Evolutionary conservation across 2,113 vertebrate genomes (phyloP).

Genomic region (Bostrychus sinensis): DNA sequence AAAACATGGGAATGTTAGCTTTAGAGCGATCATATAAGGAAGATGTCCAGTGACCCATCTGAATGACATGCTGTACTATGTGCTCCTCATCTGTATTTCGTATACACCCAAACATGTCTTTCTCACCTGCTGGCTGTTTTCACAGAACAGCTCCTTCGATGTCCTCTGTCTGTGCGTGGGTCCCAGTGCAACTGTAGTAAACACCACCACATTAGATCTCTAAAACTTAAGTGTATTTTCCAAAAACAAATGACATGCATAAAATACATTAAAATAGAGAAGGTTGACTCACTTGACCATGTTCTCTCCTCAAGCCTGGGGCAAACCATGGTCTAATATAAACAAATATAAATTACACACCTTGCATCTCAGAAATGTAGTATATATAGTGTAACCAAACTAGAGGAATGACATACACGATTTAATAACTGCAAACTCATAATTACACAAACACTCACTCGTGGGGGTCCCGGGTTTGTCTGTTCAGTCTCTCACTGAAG

Average conservation of each 20-base stretch:
- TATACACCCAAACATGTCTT: slow-evolving; percentile 14
- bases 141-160: slow-evolving; percentile 90
- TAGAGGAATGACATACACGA: background rate
- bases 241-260: background rate
- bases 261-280: background rate
- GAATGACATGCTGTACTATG: background rate
- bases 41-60: background rate
- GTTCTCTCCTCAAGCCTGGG: slow-evolving; percentile 89
- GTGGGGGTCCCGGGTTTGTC: slow-evolving; percentile 87
- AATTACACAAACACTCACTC: slow-evolving; percentile 84
- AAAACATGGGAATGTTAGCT: slow-evolving; percentile 28
- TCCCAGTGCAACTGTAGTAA: slow-evolving; percentile 85
- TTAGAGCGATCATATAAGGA: too few relatives aligned
- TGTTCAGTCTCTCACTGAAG: slow-evolving; percentile 82
- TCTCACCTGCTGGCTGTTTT: slow-evolving; percentile 93
- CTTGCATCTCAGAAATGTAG: background rate
- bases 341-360: slow-evolving; percentile 39
- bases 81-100: background rate
- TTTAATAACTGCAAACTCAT: background rate
- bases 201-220: background rate
- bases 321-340: slow-evolving; percentile 90
- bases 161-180: slow-evolving; percentile 87
- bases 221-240: background rate
- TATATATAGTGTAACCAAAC: background rate
- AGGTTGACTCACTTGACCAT: slow-evolving; percentile 87